Base-by-base conservation (phyloP, 2,113 vertebrate genomes). In the Bufo bufo region DNA sequence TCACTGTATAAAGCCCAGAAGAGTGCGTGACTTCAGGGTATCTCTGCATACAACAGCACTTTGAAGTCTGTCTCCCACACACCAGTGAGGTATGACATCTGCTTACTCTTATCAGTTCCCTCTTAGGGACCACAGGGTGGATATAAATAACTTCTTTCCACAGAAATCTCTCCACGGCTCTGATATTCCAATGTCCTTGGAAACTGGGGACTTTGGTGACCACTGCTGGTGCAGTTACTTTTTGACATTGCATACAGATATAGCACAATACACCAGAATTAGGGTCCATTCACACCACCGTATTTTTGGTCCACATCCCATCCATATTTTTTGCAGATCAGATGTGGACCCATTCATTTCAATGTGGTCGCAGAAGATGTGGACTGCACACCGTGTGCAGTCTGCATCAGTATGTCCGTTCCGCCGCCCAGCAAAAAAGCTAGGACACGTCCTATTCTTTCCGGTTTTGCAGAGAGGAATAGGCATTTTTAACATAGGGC, bases 111-210 rank as follows among this genome's bases (percentile, higher is more conserved):
- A 87, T 88, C 80, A 84, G 69, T 43, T 45, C 14, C 71, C 81
- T 77, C 87, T 88, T 88, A 52, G 77, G 87, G 87, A 88, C 82
- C 83, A 83, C 58, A 77, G 80, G 3, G 14, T 10, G 87, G 47
- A 82, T 88, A 88, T 77, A 66, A 77, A 88, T 88, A 88, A 84
- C 80, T 77, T 65, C 58, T 77, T 72, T 83, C 47, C 87, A 81
- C 11, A 45, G 65, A 77, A 87, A 81, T 56, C 78, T n/a, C 45
- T 71, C 23, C 56, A n/a, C 45, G 10, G 71, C 81, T 84, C 81
- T 82, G 56, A 88, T 66, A 72, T 88, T 77, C 23, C 72, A 84
- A 54, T 84, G 80, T 82, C 87, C 80, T 88, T 88, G 87, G 66
- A 80, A 63, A 63, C 7, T 83, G 78, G 23, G 78, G 20, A 63